A percentile compares a stretch with the other conserved stretches of the same genome.
Evolutionary conservation across 2,888 invertebrate genomes (phyloP).

Genomic region (Ectemnius continuus): DNA sequence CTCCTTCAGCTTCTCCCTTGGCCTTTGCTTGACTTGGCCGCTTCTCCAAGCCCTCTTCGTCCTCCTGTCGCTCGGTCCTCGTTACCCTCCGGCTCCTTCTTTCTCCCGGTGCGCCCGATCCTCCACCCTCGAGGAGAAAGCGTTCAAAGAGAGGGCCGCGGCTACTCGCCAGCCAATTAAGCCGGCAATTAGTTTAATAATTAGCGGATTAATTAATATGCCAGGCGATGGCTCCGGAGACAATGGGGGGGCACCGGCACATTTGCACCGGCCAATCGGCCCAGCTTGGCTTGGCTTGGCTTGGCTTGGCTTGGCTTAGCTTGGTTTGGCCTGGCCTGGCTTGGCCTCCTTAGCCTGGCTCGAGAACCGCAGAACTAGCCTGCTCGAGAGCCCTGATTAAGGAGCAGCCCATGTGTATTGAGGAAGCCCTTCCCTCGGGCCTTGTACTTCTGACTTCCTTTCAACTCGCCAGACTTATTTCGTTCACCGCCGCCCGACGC

Average conservation of each 20-base stretch:
- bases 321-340: slow-evolving; percentile 19
- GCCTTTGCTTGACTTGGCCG: neutral
- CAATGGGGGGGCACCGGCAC: slow-evolving; percentile 36
- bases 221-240: slow-evolving; percentile 47
- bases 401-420: slow-evolving; percentile 27
- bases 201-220: slow-evolving; percentile 68
- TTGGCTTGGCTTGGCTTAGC: slow-evolving; percentile 11
- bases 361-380: too few relatives aligned
- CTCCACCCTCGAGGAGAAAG: slow-evolving; percentile 1
- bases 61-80: neutral
- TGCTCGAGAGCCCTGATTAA: slow-evolving; percentile 26
- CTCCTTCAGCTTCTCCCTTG: neutral
- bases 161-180: slow-evolving; percentile 63
- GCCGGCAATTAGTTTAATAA: slow-evolving; percentile 72
- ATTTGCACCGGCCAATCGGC: neutral
- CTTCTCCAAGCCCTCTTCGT: neutral
- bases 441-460: slow-evolving; percentile 41
- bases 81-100: slow-evolving; percentile 5
- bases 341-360: slow-evolving; percentile 7
- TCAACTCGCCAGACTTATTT: slow-evolving; percentile 37
- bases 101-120: slow-evolving; percentile 2
- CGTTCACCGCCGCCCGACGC: slow-evolving; percentile 10
- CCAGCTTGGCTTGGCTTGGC: slow-evolving; percentile 12
- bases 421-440: slow-evolving; percentile 47
- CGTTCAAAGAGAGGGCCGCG: slow-evolving; percentile 10